Conservation (phyloP, 2,797 vertebrate genomes). For the Prunella strophiata region DNA sequence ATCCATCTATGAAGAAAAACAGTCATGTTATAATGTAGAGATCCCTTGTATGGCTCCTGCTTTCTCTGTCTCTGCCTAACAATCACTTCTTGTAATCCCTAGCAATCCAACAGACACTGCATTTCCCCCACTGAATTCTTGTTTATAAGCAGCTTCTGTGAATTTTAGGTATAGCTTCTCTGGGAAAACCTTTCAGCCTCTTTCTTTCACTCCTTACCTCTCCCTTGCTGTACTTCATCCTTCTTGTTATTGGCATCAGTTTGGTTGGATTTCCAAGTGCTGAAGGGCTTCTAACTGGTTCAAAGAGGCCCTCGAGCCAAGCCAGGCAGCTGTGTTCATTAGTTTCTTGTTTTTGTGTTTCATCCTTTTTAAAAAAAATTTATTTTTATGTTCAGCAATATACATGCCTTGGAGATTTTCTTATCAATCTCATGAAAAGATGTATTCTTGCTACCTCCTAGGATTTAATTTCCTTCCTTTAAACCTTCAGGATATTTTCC, state of each 20-base stretch:
- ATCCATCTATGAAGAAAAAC: not conserved
- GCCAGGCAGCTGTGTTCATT: conserved; percentile 42
- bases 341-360: conserved; percentile 31
- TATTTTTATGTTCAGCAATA: conserved; percentile 50
- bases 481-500: conserved; percentile 54
- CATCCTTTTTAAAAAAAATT: not conserved
- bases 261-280: conserved; percentile 6
- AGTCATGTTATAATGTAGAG: not conserved
- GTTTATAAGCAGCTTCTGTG: not conserved
- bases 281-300: conserved; percentile 32
- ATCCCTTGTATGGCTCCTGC: not conserved
- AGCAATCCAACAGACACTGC: not conserved
- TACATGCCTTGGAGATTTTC: conserved; percentile 49
- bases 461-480: conserved; percentile 40
- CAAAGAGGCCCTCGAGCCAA: conserved; percentile 31
- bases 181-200: not conserved
- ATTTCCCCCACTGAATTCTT: not conserved
- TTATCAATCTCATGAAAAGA: conserved; percentile 7
- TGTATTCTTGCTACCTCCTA: not conserved
- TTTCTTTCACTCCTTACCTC: not conserved
- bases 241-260: not conserved
- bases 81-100: not conserved
- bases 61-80: not conserved
- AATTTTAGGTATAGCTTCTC: not conserved
- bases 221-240: not conserved